A percentile compares a stretch with the other conserved stretches of the same genome.
Evolutionary conservation across 2,888 invertebrate genomes (phyloP).

Genomic region (Caenorhabditis becei): DNA sequence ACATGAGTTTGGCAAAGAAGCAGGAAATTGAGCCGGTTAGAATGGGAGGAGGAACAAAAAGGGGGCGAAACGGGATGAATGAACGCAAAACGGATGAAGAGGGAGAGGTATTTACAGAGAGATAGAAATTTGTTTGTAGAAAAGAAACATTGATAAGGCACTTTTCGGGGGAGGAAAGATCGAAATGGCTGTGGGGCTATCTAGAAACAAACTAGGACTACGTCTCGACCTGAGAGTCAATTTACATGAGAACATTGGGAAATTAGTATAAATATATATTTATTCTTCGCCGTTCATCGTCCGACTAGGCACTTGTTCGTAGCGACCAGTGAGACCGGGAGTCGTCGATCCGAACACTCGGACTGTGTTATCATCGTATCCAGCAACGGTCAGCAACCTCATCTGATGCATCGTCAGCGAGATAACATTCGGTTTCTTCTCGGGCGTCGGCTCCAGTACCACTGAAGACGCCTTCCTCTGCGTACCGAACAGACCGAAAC

Average conservation of each 20-base stretch:
- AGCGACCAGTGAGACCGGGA: conserved; percentile 50
- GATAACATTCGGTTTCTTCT: conserved; percentile 23
- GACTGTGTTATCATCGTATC: conserved; percentile 58
- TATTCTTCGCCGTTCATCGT: neutral
- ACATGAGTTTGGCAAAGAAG: conserved; percentile 9
- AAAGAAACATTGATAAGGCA: conserved; percentile 9
- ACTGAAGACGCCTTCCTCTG: conserved; percentile 32
- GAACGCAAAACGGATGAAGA: neutral
- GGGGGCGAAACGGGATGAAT: neutral
- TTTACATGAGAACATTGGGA: neutral
- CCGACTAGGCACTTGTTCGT: conserved; percentile 19
- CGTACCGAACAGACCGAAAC: conserved; percentile 40
- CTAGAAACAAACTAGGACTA: neutral
- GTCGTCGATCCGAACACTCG: conserved; percentile 51
- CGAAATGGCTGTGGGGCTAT: neutral
- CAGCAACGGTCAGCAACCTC: conserved; percentile 59
- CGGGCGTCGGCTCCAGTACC: neutral
- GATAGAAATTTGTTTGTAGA: neutral
- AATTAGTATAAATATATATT: neutral
- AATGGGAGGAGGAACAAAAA: neutral
- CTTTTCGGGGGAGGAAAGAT: neutral
- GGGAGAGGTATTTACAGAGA: conserved; percentile 18
- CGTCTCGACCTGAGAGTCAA: neutral
- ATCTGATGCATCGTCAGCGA: conserved; percentile 64
- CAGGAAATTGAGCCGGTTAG: conserved; percentile 3